Evolutionary conservation across 2,797 vertebrate genomes (phyloP).

Genomic region (Acrossocheilus fasciatus): DNA sequence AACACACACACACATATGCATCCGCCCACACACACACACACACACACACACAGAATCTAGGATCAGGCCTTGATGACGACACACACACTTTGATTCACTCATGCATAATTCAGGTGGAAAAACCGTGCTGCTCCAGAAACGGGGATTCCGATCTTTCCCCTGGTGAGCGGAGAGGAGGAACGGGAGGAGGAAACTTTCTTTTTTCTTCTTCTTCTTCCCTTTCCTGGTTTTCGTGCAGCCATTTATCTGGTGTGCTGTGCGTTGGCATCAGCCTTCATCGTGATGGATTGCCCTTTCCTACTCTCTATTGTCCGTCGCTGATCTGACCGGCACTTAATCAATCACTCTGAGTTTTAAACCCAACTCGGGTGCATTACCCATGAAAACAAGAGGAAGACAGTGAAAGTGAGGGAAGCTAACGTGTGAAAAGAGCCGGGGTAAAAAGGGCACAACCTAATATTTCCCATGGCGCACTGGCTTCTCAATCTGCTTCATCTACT

Average conservation of each 20-base stretch:
- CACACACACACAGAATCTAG: background rate
- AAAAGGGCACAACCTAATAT: background rate
- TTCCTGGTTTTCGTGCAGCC: slow-evolving; percentile 38
- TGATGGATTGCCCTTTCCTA: slow-evolving; percentile 74
- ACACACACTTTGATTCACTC: slow-evolving; percentile 25
- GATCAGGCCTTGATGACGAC: slow-evolving; percentile 7
- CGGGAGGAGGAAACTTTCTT: background rate
- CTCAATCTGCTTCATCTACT: background rate
- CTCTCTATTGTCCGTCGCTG: slow-evolving; percentile 71
- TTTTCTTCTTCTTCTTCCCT: background rate
- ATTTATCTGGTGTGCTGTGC: slow-evolving; percentile 71
- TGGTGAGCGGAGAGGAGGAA: slow-evolving; percentile 17
- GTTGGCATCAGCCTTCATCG: slow-evolving; percentile 72
- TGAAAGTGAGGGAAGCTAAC: background rate
- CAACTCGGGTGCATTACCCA: slow-evolving; percentile 34
- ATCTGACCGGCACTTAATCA: slow-evolving; percentile 71
- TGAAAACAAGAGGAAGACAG: slow-evolving; percentile 12
- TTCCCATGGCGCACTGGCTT: background rate
- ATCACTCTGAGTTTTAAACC: slow-evolving; percentile 67
- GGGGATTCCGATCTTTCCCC: slow-evolving; percentile 1
- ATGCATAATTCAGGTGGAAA: slow-evolving; percentile 76
- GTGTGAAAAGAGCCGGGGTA: background rate
- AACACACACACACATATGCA: slow-evolving; percentile 7
- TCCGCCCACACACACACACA: background rate
- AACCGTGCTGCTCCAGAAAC: slow-evolving; percentile 59